A percentile compares a stretch with the other conserved stretches of the same genome.
Conservation (phyloP, 2,797 vertebrate genomes). For the Typhlichthys subterraneus region DNA sequence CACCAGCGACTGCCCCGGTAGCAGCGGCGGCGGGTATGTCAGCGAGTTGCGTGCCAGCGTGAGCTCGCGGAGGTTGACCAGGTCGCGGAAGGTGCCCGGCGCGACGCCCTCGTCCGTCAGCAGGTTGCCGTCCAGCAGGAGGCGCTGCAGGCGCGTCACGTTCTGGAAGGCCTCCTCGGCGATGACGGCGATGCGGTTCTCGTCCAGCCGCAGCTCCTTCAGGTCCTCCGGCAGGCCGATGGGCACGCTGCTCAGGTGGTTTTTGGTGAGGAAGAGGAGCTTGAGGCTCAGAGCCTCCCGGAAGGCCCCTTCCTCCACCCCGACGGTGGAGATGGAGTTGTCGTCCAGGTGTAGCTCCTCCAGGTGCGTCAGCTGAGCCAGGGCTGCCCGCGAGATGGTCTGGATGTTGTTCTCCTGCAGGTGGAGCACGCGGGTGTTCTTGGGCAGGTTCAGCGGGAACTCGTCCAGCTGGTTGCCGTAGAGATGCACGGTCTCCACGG, state of each 20-base stretch:
- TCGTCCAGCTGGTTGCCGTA: constrained; percentile 98
- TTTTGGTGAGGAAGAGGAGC: constrained; percentile 95
- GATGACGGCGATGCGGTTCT: constrained; percentile 93
- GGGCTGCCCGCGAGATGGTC: constrained; percentile 92
- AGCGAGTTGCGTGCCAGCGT: constrained; percentile 93
- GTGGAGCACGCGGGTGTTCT: constrained; percentile 90
- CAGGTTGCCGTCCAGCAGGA: constrained; percentile 94
- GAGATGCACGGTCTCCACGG: constrained; percentile 92
- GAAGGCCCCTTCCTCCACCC: constrained; percentile 96
- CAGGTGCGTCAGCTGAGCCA: constrained; percentile 88
- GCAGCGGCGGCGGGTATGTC: constrained; percentile 87
- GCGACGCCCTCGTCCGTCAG: constrained; percentile 93
- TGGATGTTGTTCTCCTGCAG: constrained; percentile 99
- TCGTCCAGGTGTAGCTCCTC: constrained; percentile 97
- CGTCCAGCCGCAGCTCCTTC: constrained; percentile 93
- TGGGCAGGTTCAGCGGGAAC: constrained; percentile 96
- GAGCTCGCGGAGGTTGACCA: constrained; percentile 90
- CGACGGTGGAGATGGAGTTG: constrained; percentile 97
- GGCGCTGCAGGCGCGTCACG: constrained; percentile 89
- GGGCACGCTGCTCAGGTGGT: constrained; percentile 96
- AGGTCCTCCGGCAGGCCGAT: constrained; percentile 91
- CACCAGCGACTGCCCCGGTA: constrained; percentile 86
- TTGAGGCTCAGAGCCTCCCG: constrained; percentile 93
- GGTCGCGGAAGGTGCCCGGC: constrained; percentile 90
- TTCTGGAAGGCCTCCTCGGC: constrained; percentile 95